Base-by-base conservation (phyloP, 1,140 invertebrate genomes). In the Pseudachorutes palmiensis region DNA sequence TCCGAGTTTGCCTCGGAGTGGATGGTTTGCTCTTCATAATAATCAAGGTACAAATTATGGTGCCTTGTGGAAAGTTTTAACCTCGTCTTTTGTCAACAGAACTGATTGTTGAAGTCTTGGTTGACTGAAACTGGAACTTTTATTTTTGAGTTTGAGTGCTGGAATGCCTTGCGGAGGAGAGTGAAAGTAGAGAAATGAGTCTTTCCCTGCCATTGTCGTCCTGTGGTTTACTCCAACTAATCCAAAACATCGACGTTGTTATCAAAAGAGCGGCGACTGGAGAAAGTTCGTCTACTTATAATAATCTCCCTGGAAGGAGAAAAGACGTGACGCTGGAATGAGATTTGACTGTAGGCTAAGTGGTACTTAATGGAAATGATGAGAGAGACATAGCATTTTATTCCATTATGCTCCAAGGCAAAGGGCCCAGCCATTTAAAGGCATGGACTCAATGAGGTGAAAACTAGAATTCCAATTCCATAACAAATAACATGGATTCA, bases 331-430 rank as follows among this genome's bases (percentile, higher is more conserved):
- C 36, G 30, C 16, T 63, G 62, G 28, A 48, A n/a, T 63, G 9
- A n/a, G n/a, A 36, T 48, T 48, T 64, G 63, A 31, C 29, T 55
- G n/a, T n/a, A 16, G 16, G 30, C 49, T 58, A 67, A 67, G 65
- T 67, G 59, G 5, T 30, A 62, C 65, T 67, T 61, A 67, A 62
- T 67, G 58, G 29, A n/a, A 67, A 28, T 67, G 60, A 67, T 62
- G 59, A 55, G 33, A 30, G 5, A 29, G 64, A 41, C 31, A 66
- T 57, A 30, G 9, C 29, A 55, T 65, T 65, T 58, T 65, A 57
- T 65, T 65, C 57, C 16, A 32, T 36, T 66, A 32, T 66, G n/a
- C n/a, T 30, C 31, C n/a, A n/a, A n/a, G n/a, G n/a, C n/a, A n/a
- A n/a, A n/a, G n/a, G n/a, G n/a, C n/a, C n/a, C n/a, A n/a, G n/a